Evolutionary conservation across 1,140 invertebrate species (phyloP), one percentile per base, ranked within the genome.

Genomic region (Pararge aegeria): DNA sequence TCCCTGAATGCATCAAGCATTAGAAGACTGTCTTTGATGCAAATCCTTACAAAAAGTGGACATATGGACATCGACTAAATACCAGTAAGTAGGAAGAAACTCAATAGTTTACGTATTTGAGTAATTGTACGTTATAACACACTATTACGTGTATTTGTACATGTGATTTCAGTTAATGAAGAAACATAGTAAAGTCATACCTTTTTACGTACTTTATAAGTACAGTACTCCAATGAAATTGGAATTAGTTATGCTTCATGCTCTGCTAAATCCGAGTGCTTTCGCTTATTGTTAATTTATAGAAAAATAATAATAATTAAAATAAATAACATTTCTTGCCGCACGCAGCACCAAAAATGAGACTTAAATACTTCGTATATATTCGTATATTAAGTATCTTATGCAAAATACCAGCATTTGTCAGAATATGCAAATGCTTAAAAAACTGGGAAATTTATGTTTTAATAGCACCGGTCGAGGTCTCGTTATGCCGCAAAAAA

Each of bases 161-260:
- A 62, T 62, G 60, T 62, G 54, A 53, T 46, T 56, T 19, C 34
- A 49, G 50, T 62, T 48, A 56, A 62, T 56, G 48, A 52, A 56
- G 60, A 60, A 60, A 61, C 42, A 29, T 16, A 20, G 19, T 20
- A 19, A 16, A 16, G 4, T 20, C 4, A 12, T 46, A 44, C 37
- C 10, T 44, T 15, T 42, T 7, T 13, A 42, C 34, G 13, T 15
- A 42, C 2, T 12, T 42, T 42, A 42, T 12, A 37, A 12, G 10
- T 37, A 13, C 10, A 19, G 18, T 60, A 21, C 15, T 9, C 9
- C 27, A 60, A 53, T 40, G 27, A 49, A 61, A 48, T 27, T 37
- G 19, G 55, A 60, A 53, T 62, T 53, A 38, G 68, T 64, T 51
- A 68, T 37, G 65, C 63, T 66, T 57, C 59, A 68, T 44, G 65